Base-by-base conservation (phyloP, 2,113 vertebrate genomes). In the Anas platyrhynchos region DNA sequence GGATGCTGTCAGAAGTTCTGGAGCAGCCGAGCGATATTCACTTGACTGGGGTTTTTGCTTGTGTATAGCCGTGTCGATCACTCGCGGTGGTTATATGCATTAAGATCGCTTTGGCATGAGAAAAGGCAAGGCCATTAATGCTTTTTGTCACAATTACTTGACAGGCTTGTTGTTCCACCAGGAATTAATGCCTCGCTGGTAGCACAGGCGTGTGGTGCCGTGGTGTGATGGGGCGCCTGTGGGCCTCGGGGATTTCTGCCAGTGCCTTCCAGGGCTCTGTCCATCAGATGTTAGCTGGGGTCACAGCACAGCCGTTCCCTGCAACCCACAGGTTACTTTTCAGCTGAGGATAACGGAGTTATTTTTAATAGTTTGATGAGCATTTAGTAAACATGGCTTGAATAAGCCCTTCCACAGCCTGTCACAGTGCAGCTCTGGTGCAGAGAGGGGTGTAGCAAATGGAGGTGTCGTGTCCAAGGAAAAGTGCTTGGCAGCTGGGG, bases 1-100 rank as follows among this genome's bases (percentile, higher is more conserved):
- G 88, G 73, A 84, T 76, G 87, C 83, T 96, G 86, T 91, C 88
- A 94, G 68, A 94, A 91, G 52, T 73, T 92, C 34, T 86, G 46
- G 79, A 74, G 46, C 52, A 95, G 71, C 12, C 0, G 36, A 78
- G 44, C 27, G 36, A 79, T 83, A 52, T 32, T 92, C 93, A 88
- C 67, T 93, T 92, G 67, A 92, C 74, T 74, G 93, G 54, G 62
- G 31, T 85, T 83, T 88, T 81, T 89, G 66, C 80, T 89, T 66
- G 69, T 73, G 83, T 80, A 66, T 34, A 59, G 68, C 86, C 0
- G 0, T 20, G 69, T 74, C 11, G 44, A 81, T 91, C 8, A 4
- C 67, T 76, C 0, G 0, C n/a, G 26, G 73, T 81, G 79, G 52
- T 89, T 96, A 59, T 61, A 27, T 25, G 48, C 78, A 52, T 78